A percentile compares a stretch with the other conserved stretches of the same genome.
Evolutionary conservation across 2,888 invertebrate species (phyloP).

Genomic region (Trichopria drosophilae): DNA sequence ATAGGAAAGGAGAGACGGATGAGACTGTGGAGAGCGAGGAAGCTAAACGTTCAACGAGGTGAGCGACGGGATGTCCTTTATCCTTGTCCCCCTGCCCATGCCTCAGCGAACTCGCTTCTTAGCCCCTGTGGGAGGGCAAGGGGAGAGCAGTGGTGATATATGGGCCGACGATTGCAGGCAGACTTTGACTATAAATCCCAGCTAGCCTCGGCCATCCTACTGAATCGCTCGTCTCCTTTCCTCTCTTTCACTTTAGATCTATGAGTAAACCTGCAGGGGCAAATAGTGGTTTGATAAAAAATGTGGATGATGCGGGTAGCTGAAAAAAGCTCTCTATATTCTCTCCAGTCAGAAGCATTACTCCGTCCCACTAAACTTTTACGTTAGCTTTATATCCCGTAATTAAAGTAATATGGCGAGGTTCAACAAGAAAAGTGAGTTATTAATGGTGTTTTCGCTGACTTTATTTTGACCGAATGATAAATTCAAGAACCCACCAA

Average conservation of each 20-base stretch:
- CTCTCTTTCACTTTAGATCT: conserved; percentile 25
- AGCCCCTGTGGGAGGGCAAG: conserved; percentile 5
- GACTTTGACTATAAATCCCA: conserved; percentile 47
- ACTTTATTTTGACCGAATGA: too few relatives aligned
- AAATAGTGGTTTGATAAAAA: too few relatives aligned
- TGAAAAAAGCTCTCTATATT: too few relatives aligned
- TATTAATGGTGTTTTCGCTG: too few relatives aligned
- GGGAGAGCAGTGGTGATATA: conserved; percentile 38
- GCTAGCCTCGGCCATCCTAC: conserved; percentile 31
- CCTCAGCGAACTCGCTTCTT: conserved; percentile 13
- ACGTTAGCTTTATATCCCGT: too few relatives aligned
- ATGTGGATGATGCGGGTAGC: too few relatives aligned
- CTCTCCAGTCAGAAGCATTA: too few relatives aligned
- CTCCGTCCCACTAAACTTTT: too few relatives aligned
- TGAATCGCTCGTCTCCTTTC: conserved; percentile 12
- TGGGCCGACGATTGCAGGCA: conserved; percentile 45
- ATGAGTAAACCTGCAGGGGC: too few relatives aligned
- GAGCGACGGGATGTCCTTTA: conserved; percentile 26
- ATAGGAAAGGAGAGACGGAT: conserved; percentile 15
- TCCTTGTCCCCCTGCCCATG: conserved; percentile 27
- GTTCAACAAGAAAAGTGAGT: too few relatives aligned
- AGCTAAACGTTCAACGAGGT: conserved; percentile 8
- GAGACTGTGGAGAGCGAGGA: conserved; percentile 14
- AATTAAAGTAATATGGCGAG: too few relatives aligned
- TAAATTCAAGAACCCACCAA: too few relatives aligned